phyloP scores from a whole-genome alignment of 2,797 vertebrate species.

The Pithecia hirsuta region DNA sequence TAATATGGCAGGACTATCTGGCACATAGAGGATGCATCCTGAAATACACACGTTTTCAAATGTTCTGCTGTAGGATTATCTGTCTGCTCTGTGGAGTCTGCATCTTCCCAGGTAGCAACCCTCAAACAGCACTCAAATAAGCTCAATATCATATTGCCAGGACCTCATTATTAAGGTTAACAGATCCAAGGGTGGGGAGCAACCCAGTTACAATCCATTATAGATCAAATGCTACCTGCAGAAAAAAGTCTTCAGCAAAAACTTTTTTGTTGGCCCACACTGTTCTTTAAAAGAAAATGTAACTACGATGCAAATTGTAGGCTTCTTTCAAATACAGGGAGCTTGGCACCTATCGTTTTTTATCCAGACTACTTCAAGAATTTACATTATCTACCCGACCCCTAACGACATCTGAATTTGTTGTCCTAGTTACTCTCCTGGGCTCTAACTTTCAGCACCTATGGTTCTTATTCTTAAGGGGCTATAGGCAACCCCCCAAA shows the following conservation, averaged over 20 bases:
- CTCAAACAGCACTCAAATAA: neutral
- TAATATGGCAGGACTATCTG: constrained; percentile 41
- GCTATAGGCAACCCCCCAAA: neutral
- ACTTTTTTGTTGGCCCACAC: neutral
- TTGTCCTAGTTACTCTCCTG: neutral
- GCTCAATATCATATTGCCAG: neutral
- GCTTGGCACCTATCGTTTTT: neutral
- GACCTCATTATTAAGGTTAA: neutral
- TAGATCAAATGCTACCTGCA: neutral
- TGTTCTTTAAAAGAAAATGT: constrained; percentile 36
- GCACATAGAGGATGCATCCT: neutral
- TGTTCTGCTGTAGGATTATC: neutral
- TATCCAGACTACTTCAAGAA: neutral
- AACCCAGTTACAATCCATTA: neutral
- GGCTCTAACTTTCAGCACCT: neutral
- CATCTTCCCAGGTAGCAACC: neutral
- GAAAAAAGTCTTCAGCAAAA: constrained; percentile 6
- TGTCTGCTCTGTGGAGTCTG: neutral
- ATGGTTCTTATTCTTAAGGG: neutral
- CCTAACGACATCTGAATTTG: neutral
- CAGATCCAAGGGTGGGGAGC: neutral
- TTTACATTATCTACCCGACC: neutral
- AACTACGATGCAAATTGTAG: neutral
- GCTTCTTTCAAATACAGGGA: neutral
- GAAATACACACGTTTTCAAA: neutral